These are phyloP conservation scores for Biston stratarius DNA, from an alignment of 2,888 invertebrate genomes.

Conservation along the genomic window DNA sequence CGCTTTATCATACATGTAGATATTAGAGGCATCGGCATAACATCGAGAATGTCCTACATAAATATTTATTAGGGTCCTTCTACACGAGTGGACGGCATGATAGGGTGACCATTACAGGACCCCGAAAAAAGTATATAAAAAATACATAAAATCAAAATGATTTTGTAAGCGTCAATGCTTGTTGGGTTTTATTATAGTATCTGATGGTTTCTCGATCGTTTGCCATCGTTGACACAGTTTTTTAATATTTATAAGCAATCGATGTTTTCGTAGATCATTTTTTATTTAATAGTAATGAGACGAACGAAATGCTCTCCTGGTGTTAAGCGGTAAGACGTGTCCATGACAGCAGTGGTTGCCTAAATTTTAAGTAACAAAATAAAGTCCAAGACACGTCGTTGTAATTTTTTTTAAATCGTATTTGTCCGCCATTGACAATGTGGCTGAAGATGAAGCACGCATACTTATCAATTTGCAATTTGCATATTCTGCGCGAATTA, in stretches of 20 bases:
- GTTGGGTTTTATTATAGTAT: conserved; percentile 32
- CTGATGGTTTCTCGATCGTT: conserved; percentile 4
- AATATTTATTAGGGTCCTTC: conserved; percentile 76
- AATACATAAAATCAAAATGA: conserved; percentile 20
- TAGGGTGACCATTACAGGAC: conserved; percentile 46
- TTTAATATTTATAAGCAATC: conserved; percentile 8
- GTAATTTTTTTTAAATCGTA: no score
- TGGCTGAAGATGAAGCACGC: no score
- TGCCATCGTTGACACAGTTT: not conserved
- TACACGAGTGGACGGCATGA: conserved; percentile 57
- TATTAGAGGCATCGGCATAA: conserved; percentile 51
- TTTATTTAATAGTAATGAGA: no score
- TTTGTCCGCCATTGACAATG: no score
- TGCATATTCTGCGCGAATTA: no score
- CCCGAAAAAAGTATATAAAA: conserved; percentile 16
- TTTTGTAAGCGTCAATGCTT: conserved; percentile 29
- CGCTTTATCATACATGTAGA: conserved; percentile 44
- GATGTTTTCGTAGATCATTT: not conserved
- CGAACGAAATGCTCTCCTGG: no score
- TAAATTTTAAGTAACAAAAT: no score
- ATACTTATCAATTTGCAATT: no score
- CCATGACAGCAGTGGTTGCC: no score
- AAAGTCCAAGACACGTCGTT: no score
- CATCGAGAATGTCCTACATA: conserved; percentile 68
- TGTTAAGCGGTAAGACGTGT: no score